These are phyloP conservation scores for Muntiacus muntjak DNA, from an alignment of 2,113 vertebrate genomes.

Conservation along the genomic window DNA sequence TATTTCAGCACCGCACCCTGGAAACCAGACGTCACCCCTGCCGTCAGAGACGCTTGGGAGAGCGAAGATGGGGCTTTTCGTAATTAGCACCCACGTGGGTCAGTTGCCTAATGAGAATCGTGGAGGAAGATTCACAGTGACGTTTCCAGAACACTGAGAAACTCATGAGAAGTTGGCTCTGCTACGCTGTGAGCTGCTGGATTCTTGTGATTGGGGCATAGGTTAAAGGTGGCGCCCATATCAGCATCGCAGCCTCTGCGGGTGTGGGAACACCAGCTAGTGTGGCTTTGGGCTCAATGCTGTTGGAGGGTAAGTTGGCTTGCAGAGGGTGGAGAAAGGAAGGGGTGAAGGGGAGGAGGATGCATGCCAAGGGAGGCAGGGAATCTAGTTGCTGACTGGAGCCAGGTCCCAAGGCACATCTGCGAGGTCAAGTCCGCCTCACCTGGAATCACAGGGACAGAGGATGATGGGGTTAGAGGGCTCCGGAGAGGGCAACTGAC, in stretches of 20 bases:
- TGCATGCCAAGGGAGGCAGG: background rate
- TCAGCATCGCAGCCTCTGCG: background rate
- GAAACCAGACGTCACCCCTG: background rate
- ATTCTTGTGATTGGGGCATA: background rate
- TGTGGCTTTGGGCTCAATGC: background rate
- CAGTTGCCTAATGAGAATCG: background rate
- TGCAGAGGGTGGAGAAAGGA: too few species aligned
- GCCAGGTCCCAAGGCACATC: background rate
- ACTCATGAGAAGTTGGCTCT: background rate
- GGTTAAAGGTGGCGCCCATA: background rate
- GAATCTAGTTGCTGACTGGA: too few species aligned
- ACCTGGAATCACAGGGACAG: background rate
- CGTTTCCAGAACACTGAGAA: background rate
- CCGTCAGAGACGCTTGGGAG: background rate
- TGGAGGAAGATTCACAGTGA: background rate
- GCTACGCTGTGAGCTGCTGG: background rate
- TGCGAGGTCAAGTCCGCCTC: background rate
- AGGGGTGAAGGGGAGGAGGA: accelerated
- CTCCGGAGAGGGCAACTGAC: background rate
- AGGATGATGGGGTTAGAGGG: background rate
- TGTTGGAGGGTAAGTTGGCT: background rate
- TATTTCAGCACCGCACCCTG: background rate
- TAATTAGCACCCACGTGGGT: background rate
- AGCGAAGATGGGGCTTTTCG: background rate
- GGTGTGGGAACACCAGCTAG: background rate